These are phyloP conservation scores for Smutsia gigantea DNA, from an alignment of 2,797 vertebrate genomes.

Conservation along the genomic window DNA sequence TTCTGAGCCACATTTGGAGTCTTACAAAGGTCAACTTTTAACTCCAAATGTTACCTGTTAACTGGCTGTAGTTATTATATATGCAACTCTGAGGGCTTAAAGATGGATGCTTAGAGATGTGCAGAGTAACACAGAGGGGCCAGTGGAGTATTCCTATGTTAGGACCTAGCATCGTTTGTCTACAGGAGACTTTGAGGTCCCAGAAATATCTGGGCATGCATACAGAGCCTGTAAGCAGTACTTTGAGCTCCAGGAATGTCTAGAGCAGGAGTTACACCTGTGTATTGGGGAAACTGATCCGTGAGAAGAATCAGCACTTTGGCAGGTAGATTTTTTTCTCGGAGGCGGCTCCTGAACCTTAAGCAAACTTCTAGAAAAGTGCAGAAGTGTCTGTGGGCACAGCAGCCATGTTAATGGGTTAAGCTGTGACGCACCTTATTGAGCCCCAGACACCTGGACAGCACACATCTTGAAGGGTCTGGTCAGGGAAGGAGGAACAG, in stretches of 20 bases:
- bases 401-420: background rate
- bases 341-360: background rate
- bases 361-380: background rate
- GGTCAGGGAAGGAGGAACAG: background rate
- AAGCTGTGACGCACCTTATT: accelerated
- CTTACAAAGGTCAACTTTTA: background rate
- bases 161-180: accelerated
- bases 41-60: background rate
- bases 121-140: accelerated
- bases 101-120: background rate
- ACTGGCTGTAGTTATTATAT: background rate
- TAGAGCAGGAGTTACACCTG: accelerated
- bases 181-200: background rate
- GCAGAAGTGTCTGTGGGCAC: accelerated
- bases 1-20: background rate
- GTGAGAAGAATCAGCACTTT: background rate
- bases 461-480: background rate
- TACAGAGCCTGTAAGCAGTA: accelerated
- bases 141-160: too few species aligned
- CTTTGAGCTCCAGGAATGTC: background rate
- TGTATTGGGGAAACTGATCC: accelerated
- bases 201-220: accelerated
- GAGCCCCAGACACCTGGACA: background rate
- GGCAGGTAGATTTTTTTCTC: background rate
- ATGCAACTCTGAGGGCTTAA: background rate